phyloP scores from a whole-genome alignment of 2,113 vertebrate genomes.

The Etheostoma cragini region DNA sequence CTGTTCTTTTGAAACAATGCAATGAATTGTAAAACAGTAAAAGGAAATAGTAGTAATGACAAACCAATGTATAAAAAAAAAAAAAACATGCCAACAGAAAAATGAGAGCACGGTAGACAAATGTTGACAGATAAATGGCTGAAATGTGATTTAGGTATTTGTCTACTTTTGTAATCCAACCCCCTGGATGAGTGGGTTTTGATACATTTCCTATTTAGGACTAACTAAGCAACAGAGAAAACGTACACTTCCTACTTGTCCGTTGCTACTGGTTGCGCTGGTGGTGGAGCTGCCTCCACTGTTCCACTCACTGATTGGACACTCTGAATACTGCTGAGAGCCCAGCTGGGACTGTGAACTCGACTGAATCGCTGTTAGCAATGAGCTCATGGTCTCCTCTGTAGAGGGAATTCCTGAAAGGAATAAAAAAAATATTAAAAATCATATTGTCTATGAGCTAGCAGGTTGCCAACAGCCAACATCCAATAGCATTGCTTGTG shows the following conservation, averaged over 20 bases:
- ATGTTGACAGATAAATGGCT: not conserved
- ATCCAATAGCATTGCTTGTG: not conserved
- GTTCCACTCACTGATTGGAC: constrained; percentile 87
- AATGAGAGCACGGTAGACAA: constrained; percentile 21
- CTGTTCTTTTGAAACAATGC: constrained; percentile 10
- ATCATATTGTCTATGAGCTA: not conserved
- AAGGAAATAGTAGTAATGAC: constrained; percentile 21
- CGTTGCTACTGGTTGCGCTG: constrained; percentile 80
- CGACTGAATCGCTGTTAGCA: constrained; percentile 84
- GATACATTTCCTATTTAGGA: not conserved
- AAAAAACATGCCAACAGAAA: constrained; percentile 22
- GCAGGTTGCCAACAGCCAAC: not conserved
- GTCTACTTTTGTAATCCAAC: not conserved
- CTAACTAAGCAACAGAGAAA: constrained; percentile 8
- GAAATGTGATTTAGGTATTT: not conserved
- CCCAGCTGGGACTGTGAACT: constrained; percentile 82
- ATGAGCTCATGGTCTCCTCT: constrained; percentile 86
- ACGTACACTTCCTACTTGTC: constrained; percentile 88
- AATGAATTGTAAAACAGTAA: constrained; percentile 28
- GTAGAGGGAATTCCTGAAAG: constrained; percentile 86
- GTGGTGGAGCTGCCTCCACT: constrained; percentile 80
- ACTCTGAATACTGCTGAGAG: constrained; percentile 86
- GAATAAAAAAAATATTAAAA: constrained; percentile 11
- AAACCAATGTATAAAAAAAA: constrained; percentile 21
- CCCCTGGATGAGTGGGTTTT: not conserved